Evolutionary conservation across 2,888 invertebrate genomes (phyloP).

Genomic region (Oligia strigilis): DNA sequence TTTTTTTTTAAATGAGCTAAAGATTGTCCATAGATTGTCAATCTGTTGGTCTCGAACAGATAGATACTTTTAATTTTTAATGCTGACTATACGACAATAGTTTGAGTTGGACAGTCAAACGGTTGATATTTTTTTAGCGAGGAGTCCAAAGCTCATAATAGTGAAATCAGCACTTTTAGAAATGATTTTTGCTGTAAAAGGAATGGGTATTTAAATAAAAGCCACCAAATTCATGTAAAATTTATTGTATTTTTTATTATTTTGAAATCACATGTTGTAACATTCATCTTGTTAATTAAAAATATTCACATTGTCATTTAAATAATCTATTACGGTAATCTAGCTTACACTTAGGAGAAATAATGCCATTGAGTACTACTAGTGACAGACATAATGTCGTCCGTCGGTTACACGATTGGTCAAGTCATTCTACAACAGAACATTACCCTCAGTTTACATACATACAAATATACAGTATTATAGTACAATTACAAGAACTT

Average conservation of each 20-base stretch:
- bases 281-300: conserved; percentile 92
- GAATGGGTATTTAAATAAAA: conserved; percentile 63
- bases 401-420: conserved; percentile 88
- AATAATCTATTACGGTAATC: conserved; percentile 91
- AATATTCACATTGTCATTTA: conserved; percentile 92
- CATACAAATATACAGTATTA: conserved; percentile 90
- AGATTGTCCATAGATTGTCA: too few species aligned
- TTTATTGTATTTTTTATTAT: conserved; percentile 92
- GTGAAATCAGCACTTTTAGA: background rate
- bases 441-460: conserved; percentile 86
- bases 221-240: conserved; percentile 86
- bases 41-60: background rate
- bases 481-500: conserved; percentile 87
- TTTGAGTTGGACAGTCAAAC: background rate
- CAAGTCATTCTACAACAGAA: conserved; percentile 87
- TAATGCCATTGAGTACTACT: conserved; percentile 90
- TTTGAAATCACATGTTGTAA: conserved; percentile 91
- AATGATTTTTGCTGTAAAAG: background rate
- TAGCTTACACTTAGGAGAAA: conserved; percentile 90
- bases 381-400: conserved; percentile 77
- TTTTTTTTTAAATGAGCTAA: too few species aligned
- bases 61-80: too few species aligned
- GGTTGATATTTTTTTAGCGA: background rate
- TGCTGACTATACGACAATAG: background rate
- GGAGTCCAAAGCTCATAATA: background rate